Evolutionary conservation across 2,113 vertebrate species (phyloP), one percentile per base, ranked within the genome.

Genomic region (Atractosteus spatula): DNA sequence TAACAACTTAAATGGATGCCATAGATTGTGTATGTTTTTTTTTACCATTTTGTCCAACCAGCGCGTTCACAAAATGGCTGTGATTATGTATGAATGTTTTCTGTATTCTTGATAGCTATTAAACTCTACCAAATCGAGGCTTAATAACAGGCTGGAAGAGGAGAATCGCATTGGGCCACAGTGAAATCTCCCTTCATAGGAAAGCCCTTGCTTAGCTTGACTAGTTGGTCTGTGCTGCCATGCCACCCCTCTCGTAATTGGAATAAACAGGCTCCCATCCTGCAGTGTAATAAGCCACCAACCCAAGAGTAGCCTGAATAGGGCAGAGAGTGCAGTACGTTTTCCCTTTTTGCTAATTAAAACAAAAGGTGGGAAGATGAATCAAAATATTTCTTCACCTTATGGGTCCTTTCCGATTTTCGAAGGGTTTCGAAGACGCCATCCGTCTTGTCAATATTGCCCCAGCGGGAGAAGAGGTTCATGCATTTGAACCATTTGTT

Each of bases 71-170:
- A 66, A 73, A 78, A 73, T 75, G 73, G 73, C 64, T 80, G 70
- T 73, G 78, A 79, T 78, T 69, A 66, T 78, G 70, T 75, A 66
- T 8, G 67, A 82, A 72, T 79, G 66, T 54, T 66, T 65, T 17
- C 7, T 69, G 68, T 85, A 75, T 72, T 86, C 89, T 90, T 90
- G 89, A 88, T 88, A 87, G 86, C 88, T 85, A 85, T 91, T 90
- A 89, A 89, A 89, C 70, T 80, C 63, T 80, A 78, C 77, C 72
- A 68, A 72, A 74, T 78, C 72, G 77, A 76, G 66, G 62, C 67
- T 29, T 29, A 29, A 29, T 29, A 29, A 29, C 29, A 29, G 29
- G 55, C 65, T 77, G 56, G 56, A 72, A 70, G 73, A 73, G 61
- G 78, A 73, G 78, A 79, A 77, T 81, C 71, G 78, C 77, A 77